phyloP scores from a whole-genome alignment of 2,888 invertebrate species.

The Pilophorus perplexus region DNA sequence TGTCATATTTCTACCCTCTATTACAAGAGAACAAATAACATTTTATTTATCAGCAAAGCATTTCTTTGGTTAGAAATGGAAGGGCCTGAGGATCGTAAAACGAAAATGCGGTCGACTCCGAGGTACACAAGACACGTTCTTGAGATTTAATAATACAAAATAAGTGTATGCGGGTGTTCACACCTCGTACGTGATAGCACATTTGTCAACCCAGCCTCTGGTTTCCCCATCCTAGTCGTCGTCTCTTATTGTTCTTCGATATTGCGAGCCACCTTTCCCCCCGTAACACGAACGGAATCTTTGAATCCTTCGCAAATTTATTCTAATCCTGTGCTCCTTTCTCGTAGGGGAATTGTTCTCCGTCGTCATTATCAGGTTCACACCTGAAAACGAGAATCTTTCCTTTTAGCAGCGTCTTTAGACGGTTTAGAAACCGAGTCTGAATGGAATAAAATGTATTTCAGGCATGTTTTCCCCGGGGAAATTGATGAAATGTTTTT shows the following conservation, averaged over 20 bases:
- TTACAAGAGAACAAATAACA: no score
- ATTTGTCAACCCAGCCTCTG: constrained; percentile 12
- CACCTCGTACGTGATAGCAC: constrained; percentile 27
- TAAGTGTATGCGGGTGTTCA: constrained; percentile 37
- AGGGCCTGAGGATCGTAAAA: constrained; percentile 12
- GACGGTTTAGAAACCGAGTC: no score
- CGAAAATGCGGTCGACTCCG: constrained; percentile 12
- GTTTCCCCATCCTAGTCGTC: constrained; percentile 4
- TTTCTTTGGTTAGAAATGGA: constrained; percentile 1
- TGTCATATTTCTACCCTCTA: no score
- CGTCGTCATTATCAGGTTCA: no score
- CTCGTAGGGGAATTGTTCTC: no score
- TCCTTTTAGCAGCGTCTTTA: no score
- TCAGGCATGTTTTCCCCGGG: no score
- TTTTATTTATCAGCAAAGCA: no score
- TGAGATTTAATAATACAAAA: constrained; percentile 39
- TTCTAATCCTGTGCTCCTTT: constrained; percentile 8
- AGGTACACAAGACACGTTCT: constrained; percentile 27
- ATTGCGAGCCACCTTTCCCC: constrained; percentile 12
- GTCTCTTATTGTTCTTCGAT: constrained; percentile 28
- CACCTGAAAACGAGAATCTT: no score
- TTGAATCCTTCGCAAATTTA: not conserved
- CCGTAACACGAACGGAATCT: constrained; percentile 20
- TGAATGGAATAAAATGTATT: no score
- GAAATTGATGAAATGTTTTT: no score